Evolutionary conservation across 1,140 invertebrate genomes (phyloP).

Genomic region (Mizuhopecten yessoensis): DNA sequence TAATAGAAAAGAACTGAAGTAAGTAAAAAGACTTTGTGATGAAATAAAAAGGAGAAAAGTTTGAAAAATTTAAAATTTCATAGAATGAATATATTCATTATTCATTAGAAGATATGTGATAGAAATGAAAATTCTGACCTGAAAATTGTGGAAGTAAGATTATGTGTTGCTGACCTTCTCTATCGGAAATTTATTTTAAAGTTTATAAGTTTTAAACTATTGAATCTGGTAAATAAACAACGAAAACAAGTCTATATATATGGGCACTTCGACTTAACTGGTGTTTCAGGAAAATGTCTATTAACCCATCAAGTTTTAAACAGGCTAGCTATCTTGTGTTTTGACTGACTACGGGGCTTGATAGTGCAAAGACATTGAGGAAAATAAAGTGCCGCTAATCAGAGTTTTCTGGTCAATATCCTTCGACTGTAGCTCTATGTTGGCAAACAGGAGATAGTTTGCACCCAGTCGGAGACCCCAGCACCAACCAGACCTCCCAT

Average conservation of each 20-base stretch:
- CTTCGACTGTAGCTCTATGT: neutral
- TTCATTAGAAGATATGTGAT: too few species aligned
- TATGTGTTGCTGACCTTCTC: too few species aligned
- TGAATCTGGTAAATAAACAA: too few species aligned
- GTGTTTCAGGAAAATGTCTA: neutral
- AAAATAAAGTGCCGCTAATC: conserved; percentile 4
- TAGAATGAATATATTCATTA: too few species aligned
- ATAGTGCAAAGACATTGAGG: neutral
- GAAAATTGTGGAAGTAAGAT: too few species aligned
- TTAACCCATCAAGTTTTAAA: neutral
- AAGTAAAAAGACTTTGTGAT: too few species aligned
- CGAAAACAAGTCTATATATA: neutral
- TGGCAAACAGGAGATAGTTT: conserved; percentile 17
- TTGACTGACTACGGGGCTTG: neutral
- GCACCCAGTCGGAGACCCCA: neutral
- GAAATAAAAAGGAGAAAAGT: too few species aligned
- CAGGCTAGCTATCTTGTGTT: neutral
- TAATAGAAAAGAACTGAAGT: too few species aligned
- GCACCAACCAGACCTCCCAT: neutral
- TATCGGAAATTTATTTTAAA: too few species aligned
- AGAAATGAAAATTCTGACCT: too few species aligned
- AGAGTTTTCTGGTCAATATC: conserved; percentile 29
- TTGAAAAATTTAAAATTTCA: too few species aligned
- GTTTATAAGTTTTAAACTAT: too few species aligned
- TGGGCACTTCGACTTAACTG: neutral